Evolutionary conservation across 2,888 invertebrate species (phyloP), one percentile per base, ranked within the genome.

Genomic region (Heliconius ismenius): DNA sequence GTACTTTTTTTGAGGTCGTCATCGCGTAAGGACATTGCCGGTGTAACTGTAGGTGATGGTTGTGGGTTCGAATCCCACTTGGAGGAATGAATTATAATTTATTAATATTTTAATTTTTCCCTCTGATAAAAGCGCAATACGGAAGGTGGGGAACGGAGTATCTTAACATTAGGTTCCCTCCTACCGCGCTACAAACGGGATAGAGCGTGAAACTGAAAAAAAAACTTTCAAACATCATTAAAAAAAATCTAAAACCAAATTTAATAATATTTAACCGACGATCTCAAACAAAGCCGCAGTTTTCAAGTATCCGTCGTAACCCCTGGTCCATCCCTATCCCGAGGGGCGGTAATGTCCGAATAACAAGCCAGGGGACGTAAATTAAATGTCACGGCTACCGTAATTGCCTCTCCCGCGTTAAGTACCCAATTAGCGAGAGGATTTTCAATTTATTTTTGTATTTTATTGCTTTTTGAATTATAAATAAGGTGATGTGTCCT

Each of bases 401-500:
- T 84, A 84, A 84, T 84, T 84, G 84, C 79, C 84, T 83, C 82
- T 83, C 81, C 77, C 78, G 78, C 75, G 78, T 76, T 83, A 83
- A 83, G 81, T 80, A 82, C 82, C 81, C 82, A 83, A 84, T 84
- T 84, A 83, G 79, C 79, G 67, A 73, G 69, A 76, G 64, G 76
- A 58, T 73, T 75, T 78, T 79, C 76, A 79, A 79, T 78, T 78
- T 73, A 78, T 73, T 73, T 43, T 21, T 43, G 63, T 63, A 62
- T 70, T 49, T 75, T 58, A 62, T 73, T 62, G 15, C 18, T n/a
- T 10, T 72, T 54, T 67, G 6, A 39, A 39, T 67, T n/a, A 39
- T 67, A 39, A 39, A 39, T 39, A 67, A 13, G 65, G 13, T 7
- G 7, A 24, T 39, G 7, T 67, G 6, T n/a, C 1, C 24, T 39